Evolutionary conservation across 1,140 invertebrate species (phyloP), one percentile per base, ranked within the genome.

Genomic region (Dendroctonus ponderosae): DNA sequence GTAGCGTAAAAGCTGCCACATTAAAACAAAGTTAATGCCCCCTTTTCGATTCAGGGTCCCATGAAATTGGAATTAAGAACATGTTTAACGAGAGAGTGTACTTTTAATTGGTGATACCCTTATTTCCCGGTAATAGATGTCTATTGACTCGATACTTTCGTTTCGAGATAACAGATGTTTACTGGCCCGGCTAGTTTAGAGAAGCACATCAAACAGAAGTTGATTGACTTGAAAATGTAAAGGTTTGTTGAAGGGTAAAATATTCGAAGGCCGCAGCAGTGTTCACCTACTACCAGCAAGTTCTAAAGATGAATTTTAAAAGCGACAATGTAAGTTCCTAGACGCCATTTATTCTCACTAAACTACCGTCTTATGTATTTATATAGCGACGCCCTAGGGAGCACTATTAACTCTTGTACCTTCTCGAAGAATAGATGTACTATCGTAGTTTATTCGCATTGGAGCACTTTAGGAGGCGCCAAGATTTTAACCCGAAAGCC

Each of bases 311-410:
- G 57, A 65, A 65, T 57, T 56, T 60, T 9, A 52, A 52, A 66
- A 58, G 38, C 41, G 11, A 9, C 49, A 51, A 65, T 42, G 44
- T 48, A 58, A 59, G 56, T 67, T 56, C 53, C 52, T 37, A 56
- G 58, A 62, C 60, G 41, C 59, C 37, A 62, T 67, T 62, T 62
- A 67, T 67, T 62, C 54, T 52, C 53, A 56, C 58, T 54, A 67
- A 67, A 67, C 66, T 67, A 67, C 62, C 66, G 66, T 56, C 58
- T 67, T 62, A 59, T 58, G 51, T 63, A 68, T 68, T 68, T 68
- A 68, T 68, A 57, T 68, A 63, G 49, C 46, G 39, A 12, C 52
- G 7, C 66, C 59, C 60, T 40, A 41, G 53, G 59, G 66, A 68
- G 37, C 66, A 61, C 52, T 67, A 61, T 62, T 62, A 67, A 62